Base-by-base conservation (phyloP, 2,797 vertebrate species). In the Merluccius polli region DNA sequence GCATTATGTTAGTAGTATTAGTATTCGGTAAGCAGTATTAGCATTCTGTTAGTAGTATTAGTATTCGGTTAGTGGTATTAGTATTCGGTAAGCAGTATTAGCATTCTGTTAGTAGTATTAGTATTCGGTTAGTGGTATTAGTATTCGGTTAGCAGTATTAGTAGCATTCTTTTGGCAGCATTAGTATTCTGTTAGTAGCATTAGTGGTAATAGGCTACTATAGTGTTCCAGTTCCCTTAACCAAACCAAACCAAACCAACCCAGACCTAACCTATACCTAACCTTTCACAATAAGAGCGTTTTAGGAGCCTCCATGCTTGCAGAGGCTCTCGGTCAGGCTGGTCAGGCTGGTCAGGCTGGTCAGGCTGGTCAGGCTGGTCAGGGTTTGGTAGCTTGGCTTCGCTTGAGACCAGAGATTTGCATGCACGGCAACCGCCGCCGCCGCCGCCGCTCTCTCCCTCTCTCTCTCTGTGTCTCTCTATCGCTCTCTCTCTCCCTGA, bases 371-470 rank as follows among this genome's bases (percentile, higher is more conserved):
- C n/a, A n/a, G n/a, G n/a, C n/a, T n/a, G 36, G 21, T 24, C 52
- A 24, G 8, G 21, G 52, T 59, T 59, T 24, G n/a, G 52, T 59
- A 59, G 52, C 21, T 24, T 59, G 10, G 52, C 52, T 24, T 59
- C 21, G n/a, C 52, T 59, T 59, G 52, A 59, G 52, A 59, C 52
- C 52, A n/a, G 75, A 63, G 75, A 89, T 87, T 86, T 89, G 87
- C 89, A 87, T 89, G 87, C 87, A 84, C 78, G 79, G 82, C 84
- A 85, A 76, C 77, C 87, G 83, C 79, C 84, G 77, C 77, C 84
- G 82, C 24, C 15, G 5, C 29, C 27, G 27, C 13, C 65, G 30
- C 27, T 44, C 38, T 72, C 71, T 72, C 30, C 5, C 78, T 85
- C 87, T 86, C 52, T 74, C 33, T 24, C 15, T 21, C n/a, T 9